Conservation (phyloP, 2,888 invertebrate species). For the Mesodorylaimus sp. region DNA sequence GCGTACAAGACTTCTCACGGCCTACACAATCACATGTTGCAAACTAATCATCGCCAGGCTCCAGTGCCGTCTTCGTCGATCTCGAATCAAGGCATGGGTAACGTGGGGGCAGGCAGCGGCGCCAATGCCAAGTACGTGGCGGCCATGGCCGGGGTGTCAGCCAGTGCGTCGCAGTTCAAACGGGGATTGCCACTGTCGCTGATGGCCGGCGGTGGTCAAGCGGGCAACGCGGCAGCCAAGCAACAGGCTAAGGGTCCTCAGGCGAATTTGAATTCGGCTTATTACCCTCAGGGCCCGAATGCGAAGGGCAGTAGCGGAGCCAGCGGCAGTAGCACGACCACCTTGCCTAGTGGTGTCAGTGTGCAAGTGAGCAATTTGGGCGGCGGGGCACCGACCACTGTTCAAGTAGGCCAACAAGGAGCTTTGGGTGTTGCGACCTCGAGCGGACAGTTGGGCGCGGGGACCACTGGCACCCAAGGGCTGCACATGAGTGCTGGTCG, state of each 20-base stretch:
- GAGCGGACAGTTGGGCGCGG: no score
- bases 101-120: not conserved
- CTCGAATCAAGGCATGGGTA: not conserved
- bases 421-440: not conserved
- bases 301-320: not conserved
- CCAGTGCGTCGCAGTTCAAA: not conserved
- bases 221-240: not conserved
- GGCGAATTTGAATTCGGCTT: no score
- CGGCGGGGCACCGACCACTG: not conserved
- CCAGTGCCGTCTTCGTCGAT: not conserved
- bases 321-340: not conserved
- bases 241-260: no score
- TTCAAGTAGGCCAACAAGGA: not conserved
- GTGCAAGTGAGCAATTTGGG: not conserved
- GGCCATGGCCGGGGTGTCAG: not conserved
- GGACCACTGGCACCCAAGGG: not conserved
- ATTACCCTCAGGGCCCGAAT: no score
- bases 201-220: not conserved
- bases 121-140: not conserved
- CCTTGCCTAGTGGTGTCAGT: conserved; percentile 1
- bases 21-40: conserved; percentile 46
- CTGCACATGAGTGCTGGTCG: no score
- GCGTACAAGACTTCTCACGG: conserved; percentile 63
- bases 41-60: conserved; percentile 30
- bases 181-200: not conserved